Evolutionary conservation across 2,113 vertebrate species (phyloP).

Genomic region (Limanda limanda): DNA sequence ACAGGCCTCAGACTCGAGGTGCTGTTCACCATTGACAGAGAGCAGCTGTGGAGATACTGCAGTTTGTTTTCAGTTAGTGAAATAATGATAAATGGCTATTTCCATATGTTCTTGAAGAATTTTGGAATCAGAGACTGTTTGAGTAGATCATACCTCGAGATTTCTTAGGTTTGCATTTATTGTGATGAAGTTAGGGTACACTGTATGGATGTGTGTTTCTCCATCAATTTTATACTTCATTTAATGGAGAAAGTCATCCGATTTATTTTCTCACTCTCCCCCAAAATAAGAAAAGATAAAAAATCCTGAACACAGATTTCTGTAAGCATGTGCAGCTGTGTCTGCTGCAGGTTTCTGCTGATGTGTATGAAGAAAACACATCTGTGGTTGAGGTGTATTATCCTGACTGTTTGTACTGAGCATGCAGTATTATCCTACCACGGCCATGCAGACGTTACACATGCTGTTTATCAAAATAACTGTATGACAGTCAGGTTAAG

Average conservation of each 20-base stretch:
- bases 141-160: conserved; percentile 50
- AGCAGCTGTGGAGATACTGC: conserved; percentile 8
- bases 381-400: background rate
- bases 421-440: background rate
- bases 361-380: conserved; percentile 3
- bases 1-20: conserved; percentile 26
- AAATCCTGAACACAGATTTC: conserved; percentile 6
- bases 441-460: background rate
- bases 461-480: background rate
- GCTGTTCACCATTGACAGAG: conserved; percentile 8
- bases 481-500: background rate
- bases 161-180: conserved; percentile 24
- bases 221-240: conserved; percentile 21
- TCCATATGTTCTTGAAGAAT: conserved; percentile 50
- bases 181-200: conserved; percentile 28
- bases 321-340: conserved; percentile 26
- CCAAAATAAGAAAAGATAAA: conserved; percentile 7
- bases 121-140: conserved; percentile 12
- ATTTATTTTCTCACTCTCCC: conserved; percentile 30
- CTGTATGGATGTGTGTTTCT: conserved; percentile 26
- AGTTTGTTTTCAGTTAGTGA: conserved; percentile 23
- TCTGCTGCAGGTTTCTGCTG: conserved; percentile 22
- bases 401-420: background rate
- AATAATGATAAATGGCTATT: conserved; percentile 16
- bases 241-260: conserved; percentile 17